These are phyloP conservation scores for Hipparchia semele DNA, from an alignment of 2,888 invertebrate genomes.

Conservation along the genomic window DNA sequence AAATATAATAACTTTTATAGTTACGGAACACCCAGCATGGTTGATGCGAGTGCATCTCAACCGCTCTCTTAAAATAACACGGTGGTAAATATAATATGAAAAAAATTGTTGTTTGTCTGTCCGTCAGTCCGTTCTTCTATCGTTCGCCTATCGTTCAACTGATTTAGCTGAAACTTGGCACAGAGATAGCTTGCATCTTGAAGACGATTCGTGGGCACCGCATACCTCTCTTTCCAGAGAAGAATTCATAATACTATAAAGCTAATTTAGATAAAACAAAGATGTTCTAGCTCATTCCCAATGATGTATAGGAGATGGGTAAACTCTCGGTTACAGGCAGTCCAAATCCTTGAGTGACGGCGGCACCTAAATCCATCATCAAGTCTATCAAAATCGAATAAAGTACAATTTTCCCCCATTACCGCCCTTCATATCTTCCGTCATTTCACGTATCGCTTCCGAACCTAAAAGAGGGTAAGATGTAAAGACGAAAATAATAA, in stretches of 20 bases:
- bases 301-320: slow-evolving; percentile 18
- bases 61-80: background rate
- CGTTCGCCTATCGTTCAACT: too few relatives aligned
- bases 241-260: too few relatives aligned
- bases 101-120: too few relatives aligned
- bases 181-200: too few relatives aligned
- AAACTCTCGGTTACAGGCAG: slow-evolving; percentile 39
- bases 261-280: too few relatives aligned
- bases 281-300: slow-evolving; percentile 6
- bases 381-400: slow-evolving; percentile 82
- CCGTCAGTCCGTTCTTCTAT: too few relatives aligned
- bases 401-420: slow-evolving; percentile 81
- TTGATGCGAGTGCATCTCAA: background rate
- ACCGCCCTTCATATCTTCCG: slow-evolving; percentile 80
- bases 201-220: too few relatives aligned
- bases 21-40: slow-evolving; percentile 57
- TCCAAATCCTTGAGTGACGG: slow-evolving; percentile 60
- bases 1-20: slow-evolving; percentile 61
- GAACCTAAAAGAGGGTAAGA: slow-evolving; percentile 75
- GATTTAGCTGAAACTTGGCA: too few relatives aligned
- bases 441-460: slow-evolving; percentile 82
- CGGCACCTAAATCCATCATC: slow-evolving; percentile 73
- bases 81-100: background rate
- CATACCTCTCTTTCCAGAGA: too few relatives aligned
- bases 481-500: slow-evolving; percentile 78